phyloP scores from a whole-genome alignment of 2,113 vertebrate genomes.

The Mobula birostris region DNA sequence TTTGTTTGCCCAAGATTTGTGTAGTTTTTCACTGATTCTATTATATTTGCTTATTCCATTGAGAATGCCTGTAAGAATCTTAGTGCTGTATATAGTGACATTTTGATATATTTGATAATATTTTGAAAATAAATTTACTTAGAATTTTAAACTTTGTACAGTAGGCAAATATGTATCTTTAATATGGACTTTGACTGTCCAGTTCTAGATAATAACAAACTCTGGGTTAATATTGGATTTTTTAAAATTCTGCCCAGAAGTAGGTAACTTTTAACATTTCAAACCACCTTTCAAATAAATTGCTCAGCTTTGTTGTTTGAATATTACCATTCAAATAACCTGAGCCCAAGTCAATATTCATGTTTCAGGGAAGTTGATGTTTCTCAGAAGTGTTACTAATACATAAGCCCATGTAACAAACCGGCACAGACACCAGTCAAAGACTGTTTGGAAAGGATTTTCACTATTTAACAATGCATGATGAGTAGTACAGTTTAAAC shows the following conservation, averaged over 20 bases:
- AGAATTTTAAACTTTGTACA: no score
- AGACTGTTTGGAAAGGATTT: not conserved
- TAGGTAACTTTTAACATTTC: not conserved
- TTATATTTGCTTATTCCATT: no score
- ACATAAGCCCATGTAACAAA: not conserved
- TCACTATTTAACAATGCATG: not conserved
- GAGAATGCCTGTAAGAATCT: no score
- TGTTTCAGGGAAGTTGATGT: not conserved
- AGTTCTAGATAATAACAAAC: not conserved
- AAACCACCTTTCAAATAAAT: not conserved
- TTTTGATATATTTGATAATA: no score
- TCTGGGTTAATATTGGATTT: not conserved
- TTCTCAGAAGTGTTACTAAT: not conserved
- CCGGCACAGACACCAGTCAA: not conserved
- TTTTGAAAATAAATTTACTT: no score
- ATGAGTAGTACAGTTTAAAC: not conserved
- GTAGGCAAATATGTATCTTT: not conserved
- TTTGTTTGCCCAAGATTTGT: no score
- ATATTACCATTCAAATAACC: not conserved
- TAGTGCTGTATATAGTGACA: no score
- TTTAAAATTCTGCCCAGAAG: not conserved
- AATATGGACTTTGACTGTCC: not conserved
- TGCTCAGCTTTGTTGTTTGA: not conserved
- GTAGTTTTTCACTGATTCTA: no score
- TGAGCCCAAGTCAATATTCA: not conserved